Conservation (phyloP, 2,113 vertebrate species). For the Bujurquina vittata region DNA sequence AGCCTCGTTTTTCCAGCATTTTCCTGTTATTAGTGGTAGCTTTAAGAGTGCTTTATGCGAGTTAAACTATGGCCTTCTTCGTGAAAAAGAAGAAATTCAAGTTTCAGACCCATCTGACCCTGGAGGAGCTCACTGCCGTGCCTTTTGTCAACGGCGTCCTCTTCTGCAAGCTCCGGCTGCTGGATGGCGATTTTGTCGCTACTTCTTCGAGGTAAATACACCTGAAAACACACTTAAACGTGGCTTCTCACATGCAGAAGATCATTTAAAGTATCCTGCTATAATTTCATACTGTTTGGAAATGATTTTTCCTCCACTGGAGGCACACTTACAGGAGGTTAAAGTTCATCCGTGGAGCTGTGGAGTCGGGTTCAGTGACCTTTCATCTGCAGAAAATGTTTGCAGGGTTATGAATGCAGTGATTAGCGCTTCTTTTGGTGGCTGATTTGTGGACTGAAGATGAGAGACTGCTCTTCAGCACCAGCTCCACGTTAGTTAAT, state of each 20-base stretch:
- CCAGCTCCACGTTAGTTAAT: not conserved
- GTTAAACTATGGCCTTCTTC: conserved; percentile 89
- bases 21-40: rapidly evolving
- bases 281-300: not conserved
- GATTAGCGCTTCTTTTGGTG: not conserved
- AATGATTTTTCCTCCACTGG: not conserved
- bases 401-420: not conserved
- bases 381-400: not conserved
- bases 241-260: not conserved
- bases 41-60: not conserved
- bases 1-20: not conserved
- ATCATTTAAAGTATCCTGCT: rapidly evolving
- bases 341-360: not conserved
- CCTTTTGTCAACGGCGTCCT: conserved; percentile 97
- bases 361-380: not conserved
- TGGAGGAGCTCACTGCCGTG: conserved; percentile 94
- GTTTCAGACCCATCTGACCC: conserved; percentile 93
- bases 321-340: not conserved
- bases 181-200: conserved; percentile 92
- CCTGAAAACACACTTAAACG: not conserved
- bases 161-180: conserved; percentile 95
- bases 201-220: conserved; percentile 88
- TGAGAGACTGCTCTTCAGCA: not conserved
- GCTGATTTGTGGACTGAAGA: not conserved
- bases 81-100: conserved; percentile 99